phyloP scores from a whole-genome alignment of 92 coral and sea anemone genomes.

The Pocillopora grandis region DNA sequence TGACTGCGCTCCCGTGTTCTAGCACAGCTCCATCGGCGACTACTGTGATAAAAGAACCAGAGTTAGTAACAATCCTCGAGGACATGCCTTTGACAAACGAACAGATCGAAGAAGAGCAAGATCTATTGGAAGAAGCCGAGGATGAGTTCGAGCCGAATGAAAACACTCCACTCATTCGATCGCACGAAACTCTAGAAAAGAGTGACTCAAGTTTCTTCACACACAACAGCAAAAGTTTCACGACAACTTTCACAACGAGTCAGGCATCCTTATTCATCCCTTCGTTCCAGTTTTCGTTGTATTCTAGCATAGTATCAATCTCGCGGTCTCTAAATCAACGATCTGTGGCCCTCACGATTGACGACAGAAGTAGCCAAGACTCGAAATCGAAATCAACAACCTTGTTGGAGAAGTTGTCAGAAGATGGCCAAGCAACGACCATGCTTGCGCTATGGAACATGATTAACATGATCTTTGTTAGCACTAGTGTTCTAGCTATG shows the following conservation, averaged over 20 bases:
- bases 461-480: constrained; percentile 72
- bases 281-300: constrained; percentile 83
- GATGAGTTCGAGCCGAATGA: constrained; percentile 47
- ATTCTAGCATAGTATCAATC: constrained; percentile 59
- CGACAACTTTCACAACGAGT: constrained; percentile 65
- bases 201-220: constrained; percentile 41
- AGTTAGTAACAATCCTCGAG: constrained; percentile 68
- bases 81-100: constrained; percentile 65
- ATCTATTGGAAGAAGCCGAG: constrained; percentile 45
- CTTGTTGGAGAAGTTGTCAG: constrained; percentile 63
- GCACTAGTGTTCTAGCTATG: constrained; percentile 70
- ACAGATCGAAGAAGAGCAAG: constrained; percentile 71
- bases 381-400: constrained; percentile 48
- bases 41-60: constrained; percentile 67
- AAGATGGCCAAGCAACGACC: constrained; percentile 82
- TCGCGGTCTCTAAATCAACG: constrained; percentile 28
- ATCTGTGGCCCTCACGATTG: constrained; percentile 29
- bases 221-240: constrained; percentile 54
- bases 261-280: constrained; percentile 90
- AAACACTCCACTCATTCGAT: constrained; percentile 62
- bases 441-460: constrained; percentile 78
- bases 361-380: constrained; percentile 3
- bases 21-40: neutral
- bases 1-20: neutral
- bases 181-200: constrained; percentile 49